Percentiles rank a stretch among this genome's conserved stretches.
Conservation (phyloP, 2,113 vertebrate genomes). For the Microcebus ravelobensis region DNA sequence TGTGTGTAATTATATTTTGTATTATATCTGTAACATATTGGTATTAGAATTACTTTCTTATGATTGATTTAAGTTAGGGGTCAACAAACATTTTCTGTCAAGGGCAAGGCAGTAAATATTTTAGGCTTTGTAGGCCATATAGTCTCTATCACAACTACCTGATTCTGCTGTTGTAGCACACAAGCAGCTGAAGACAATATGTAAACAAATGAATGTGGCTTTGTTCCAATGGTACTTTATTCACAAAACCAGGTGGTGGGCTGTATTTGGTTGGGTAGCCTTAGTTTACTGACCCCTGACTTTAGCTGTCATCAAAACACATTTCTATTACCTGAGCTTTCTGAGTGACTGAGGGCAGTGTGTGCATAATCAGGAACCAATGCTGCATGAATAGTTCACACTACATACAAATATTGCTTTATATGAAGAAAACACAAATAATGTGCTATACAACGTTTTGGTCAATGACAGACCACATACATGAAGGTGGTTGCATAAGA, state of each 20-base stretch:
- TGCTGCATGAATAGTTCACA: slow-evolving; percentile 60
- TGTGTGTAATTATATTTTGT: not conserved
- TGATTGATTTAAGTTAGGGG: not conserved
- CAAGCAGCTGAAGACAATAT: not conserved
- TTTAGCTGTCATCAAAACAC: slow-evolving; percentile 57
- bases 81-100: not conserved
- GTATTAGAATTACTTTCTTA: slow-evolving; percentile 29
- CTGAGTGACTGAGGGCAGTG: slow-evolving; percentile 43
- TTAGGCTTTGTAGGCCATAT: not conserved
- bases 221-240: slow-evolving; percentile 5
- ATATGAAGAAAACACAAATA: slow-evolving; percentile 20
- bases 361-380: slow-evolving; percentile 41
- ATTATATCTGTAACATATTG: not conserved
- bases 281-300: slow-evolving; percentile 27
- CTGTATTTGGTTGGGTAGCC: not conserved
- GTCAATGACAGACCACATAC: not conserved
- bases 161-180: not conserved
- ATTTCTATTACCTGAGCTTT: slow-evolving; percentile 32
- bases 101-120: not conserved
- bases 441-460: not conserved
- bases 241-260: slow-evolving; percentile 17
- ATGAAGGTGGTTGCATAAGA: not conserved
- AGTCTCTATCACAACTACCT: not conserved
- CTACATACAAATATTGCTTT: not conserved
- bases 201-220: slow-evolving; percentile 5